Conservation (phyloP, 2,888 invertebrate genomes). For the Fragum fragum region DNA sequence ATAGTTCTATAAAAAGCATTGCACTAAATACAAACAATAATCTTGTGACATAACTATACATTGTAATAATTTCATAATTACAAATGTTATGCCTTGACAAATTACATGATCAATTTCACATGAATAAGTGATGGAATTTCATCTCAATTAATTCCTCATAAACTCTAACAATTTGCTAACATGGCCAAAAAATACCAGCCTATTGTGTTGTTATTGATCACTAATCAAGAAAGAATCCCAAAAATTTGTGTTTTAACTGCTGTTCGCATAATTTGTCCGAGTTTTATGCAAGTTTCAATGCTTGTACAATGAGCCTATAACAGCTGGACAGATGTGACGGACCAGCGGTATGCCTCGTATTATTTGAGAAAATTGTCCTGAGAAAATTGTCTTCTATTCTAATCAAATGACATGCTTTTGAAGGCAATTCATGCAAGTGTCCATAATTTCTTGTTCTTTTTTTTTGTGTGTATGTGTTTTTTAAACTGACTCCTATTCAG, state of each 20-base stretch:
- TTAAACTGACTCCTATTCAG: too few relatives aligned
- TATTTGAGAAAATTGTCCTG: constrained; percentile 2
- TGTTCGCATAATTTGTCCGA: not conserved
- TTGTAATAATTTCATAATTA: too few relatives aligned
- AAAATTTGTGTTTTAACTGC: not conserved
- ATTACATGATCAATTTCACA: constrained; percentile 25
- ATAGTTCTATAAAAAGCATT: too few relatives aligned
- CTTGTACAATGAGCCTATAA: not conserved
- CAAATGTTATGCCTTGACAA: not conserved
- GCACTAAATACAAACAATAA: too few relatives aligned
- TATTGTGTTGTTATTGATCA: not conserved
- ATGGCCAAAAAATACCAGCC: constrained; percentile 6
- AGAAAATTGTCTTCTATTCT: constrained; percentile 1
- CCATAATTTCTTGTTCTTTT: too few relatives aligned
- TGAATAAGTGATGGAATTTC: constrained; percentile 20
- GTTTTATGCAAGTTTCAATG: constrained; percentile 9
- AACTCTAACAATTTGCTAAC: constrained; percentile 13
- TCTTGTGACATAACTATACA: too few relatives aligned
- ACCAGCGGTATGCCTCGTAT: constrained; percentile 18
- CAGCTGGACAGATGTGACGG: constrained; percentile 11
- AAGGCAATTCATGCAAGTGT: too few relatives aligned
- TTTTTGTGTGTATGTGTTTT: too few relatives aligned
- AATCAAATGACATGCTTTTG: not conserved
- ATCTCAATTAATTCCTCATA: constrained; percentile 19
- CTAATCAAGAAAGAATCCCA: constrained; percentile 11